A percentile compares a stretch with the other conserved stretches of the same genome.
phyloP scores from a whole-genome alignment of 37 sponge, comb jelly and placozoan genomes.

The Chondrilla cf. caribensis region DNA sequence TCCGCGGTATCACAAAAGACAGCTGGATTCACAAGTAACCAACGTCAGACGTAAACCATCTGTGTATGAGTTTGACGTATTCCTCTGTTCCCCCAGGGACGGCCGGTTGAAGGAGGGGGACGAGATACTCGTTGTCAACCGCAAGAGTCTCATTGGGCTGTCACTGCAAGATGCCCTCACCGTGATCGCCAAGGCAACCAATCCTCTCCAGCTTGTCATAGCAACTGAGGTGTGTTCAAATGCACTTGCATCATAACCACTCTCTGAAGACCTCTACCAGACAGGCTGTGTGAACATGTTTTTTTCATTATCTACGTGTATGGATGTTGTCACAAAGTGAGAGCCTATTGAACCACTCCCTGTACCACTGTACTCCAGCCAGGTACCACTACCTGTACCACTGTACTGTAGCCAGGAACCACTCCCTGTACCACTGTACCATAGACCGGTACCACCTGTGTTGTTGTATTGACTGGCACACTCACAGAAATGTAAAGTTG shows the following conservation, averaged over 20 bases:
- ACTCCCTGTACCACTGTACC: neutral
- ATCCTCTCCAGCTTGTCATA: constrained; percentile 50
- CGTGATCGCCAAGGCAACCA: constrained; percentile 37
- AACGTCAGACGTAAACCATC: neutral
- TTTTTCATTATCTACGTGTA: no score
- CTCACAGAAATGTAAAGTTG: constrained; percentile 50
- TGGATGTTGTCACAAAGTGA: no score
- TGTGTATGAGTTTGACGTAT: neutral
- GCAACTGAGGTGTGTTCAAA: constrained; percentile 38
- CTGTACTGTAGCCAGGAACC: no score
- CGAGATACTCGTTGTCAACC: constrained; percentile 73
- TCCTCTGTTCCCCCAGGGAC: constrained; percentile 33
- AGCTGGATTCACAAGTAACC: constrained; percentile 62
- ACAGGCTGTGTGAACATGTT: no score
- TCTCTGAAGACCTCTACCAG: no score
- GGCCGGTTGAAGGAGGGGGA: constrained; percentile 61
- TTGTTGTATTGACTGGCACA: no score
- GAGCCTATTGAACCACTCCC: no score
- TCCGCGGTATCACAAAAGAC: constrained; percentile 35
- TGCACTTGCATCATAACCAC: neutral
- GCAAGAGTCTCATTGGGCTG: constrained; percentile 59
- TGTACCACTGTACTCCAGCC: no score
- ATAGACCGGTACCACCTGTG: neutral
- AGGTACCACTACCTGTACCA: no score
- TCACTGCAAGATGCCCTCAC: constrained; percentile 51